Evolutionary conservation across 1,140 invertebrate species (phyloP), one percentile per base, ranked within the genome.

Genomic region (Drosophila pandora): DNA sequence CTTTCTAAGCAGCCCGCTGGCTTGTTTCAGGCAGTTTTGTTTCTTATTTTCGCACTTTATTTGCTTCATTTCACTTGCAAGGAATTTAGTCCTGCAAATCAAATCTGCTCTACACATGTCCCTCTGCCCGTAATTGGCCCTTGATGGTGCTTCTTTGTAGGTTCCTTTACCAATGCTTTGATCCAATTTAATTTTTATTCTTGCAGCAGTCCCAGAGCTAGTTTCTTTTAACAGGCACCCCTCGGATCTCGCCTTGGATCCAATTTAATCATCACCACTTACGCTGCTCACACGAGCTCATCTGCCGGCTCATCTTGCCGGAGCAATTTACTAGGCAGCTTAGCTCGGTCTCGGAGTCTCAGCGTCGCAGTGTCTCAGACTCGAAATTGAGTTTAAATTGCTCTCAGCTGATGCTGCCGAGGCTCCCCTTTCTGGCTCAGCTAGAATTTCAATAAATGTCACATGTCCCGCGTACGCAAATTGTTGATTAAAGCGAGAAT

Each of bases 361-460:
- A 3, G 21, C 9, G 17, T 43, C 13, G 4, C 39, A 43, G 39
- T 43, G 63, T 69, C 65, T 69, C 64, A 69, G 64, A 32, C 50
- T 56, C 49, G 53, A 70, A 71, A 62, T 83, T 76, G 63, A 76
- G 56, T 75, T 67, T 43, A 57, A 68, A 74, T 82, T 73, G 61
- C 56, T 56, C 43, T 61, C 69, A 64, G 59, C 65, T 79, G 67
- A 75, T 41, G 77, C 48, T 9, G 58, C 34, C 3, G 37, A 23
- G 45, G 21, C 30, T 62, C 72, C 34, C 10, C 34, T 53, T 22
- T 58, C 48, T 17, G 58, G 30, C 22, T 43, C 60, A 63, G 48
- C 68, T 85, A 56, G 74, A 85, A 50, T 85, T 84, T 84, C 81
- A 84, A 84, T 84, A 84, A 84, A 85, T 84, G 81, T 84, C 81